Percentiles rank a stretch among this genome's conserved stretches.
These are phyloP conservation scores for Pachycephala philippinensis DNA, from an alignment of 2,113 vertebrate species.

Conservation along the genomic window DNA sequence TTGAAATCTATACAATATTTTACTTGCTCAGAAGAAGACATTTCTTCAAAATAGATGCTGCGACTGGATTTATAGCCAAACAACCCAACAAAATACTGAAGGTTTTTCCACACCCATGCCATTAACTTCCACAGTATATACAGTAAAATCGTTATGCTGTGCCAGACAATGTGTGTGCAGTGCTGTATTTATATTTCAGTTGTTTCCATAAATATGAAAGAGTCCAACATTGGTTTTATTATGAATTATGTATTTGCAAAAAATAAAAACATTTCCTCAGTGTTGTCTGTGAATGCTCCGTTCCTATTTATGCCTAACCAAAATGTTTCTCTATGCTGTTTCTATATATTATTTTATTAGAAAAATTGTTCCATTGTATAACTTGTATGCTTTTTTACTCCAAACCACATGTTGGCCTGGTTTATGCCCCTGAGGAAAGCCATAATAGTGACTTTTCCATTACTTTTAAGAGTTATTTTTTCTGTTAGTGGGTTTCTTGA, in stretches of 20 bases:
- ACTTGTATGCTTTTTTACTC: neutral
- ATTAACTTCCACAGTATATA: neutral
- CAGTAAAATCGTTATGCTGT: neutral
- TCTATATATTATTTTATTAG: neutral
- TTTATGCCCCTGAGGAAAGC: neutral
- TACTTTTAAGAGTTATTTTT: neutral
- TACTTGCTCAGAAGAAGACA: neutral
- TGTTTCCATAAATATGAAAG: neutral
- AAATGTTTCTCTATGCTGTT: neutral
- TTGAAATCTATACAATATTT: neutral
- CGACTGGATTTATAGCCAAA: neutral
- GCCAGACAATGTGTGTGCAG: neutral
- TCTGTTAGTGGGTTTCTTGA: neutral
- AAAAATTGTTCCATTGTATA: neutral
- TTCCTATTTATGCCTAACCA: neutral
- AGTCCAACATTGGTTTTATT: neutral
- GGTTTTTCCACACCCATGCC: neutral
- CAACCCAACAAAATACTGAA: neutral
- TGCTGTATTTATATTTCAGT: neutral
- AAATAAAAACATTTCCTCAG: neutral
- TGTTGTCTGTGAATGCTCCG: neutral
- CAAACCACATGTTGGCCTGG: neutral
- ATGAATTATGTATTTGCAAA: neutral
- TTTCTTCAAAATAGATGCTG: neutral
- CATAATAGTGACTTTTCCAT: neutral